A percentile compares a stretch with the other conserved stretches of the same genome.
Evolutionary conservation across 2,113 vertebrate genomes (phyloP).

Genomic region (Leucoraja erinaceus): DNA sequence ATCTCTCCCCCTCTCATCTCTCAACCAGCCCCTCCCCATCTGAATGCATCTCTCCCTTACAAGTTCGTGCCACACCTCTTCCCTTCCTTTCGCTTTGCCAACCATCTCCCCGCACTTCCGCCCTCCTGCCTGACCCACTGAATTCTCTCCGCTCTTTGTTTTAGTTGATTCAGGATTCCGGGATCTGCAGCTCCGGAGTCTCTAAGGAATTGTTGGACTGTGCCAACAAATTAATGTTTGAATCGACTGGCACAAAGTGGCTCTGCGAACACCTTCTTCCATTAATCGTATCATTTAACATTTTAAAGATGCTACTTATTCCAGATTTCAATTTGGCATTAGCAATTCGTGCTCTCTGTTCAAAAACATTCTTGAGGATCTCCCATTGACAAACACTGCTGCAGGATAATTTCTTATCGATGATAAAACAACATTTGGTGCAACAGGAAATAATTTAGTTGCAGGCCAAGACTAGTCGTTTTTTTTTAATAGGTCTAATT

Average conservation of each 20-base stretch:
- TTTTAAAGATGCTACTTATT: constrained; percentile 22
- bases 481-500: neutral
- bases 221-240: neutral
- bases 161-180: too few relatives aligned
- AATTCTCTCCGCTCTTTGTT: too few relatives aligned
- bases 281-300: neutral
- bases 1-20: too few relatives aligned
- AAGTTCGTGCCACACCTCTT: too few relatives aligned
- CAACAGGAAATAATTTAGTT: neutral
- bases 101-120: too few relatives aligned
- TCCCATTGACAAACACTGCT: neutral
- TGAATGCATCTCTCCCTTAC: too few relatives aligned
- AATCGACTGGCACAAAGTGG: neutral
- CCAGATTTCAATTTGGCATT: neutral
- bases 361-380: neutral
- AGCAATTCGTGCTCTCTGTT: neutral
- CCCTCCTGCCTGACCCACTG: too few relatives aligned
- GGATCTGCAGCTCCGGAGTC: too few relatives aligned
- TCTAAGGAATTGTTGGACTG: too few relatives aligned
- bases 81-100: too few relatives aligned
- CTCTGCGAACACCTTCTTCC: neutral
- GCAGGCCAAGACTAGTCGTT: neutral
- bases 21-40: too few relatives aligned
- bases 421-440: neutral
- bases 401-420: neutral